Percentiles rank a stretch among this genome's conserved stretches.
These are phyloP conservation scores for Rhodophaea formosa DNA, from an alignment of 2,888 invertebrate species.

Conservation along the genomic window DNA sequence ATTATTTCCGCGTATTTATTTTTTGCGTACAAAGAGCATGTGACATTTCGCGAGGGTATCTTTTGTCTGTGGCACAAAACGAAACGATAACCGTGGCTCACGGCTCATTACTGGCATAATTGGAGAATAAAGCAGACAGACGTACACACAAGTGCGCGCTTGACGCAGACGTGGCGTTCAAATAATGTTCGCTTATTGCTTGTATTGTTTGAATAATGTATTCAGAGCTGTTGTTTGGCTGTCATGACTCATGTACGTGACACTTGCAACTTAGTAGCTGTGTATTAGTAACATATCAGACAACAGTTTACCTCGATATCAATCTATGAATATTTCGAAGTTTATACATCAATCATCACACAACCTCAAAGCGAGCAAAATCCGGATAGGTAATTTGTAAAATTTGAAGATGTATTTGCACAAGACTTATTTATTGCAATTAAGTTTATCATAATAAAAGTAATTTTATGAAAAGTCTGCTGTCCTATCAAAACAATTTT, in stretches of 20 bases:
- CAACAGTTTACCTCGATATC: no score
- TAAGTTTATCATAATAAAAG: no score
- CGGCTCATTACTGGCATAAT: constrained; percentile 2
- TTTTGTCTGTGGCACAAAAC: constrained; percentile 8
- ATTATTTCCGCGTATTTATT: constrained; percentile 1
- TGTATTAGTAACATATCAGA: no score
- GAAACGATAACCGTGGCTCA: constrained; percentile 1
- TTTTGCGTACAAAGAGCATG: not conserved
- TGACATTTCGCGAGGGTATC: constrained; percentile 1
- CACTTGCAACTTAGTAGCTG: no score
- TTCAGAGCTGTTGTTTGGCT: constrained; percentile 2
- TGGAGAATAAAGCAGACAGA: constrained; percentile 8
- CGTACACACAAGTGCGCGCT: not conserved
- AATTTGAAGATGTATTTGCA: no score
- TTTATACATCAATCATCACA: no score
- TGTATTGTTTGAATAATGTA: constrained; percentile 2
- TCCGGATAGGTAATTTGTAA: no score
- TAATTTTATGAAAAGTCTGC: no score
- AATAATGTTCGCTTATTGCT: constrained; percentile 5
- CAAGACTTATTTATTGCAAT: no score
- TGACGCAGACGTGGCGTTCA: not conserved
- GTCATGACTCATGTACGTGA: not conserved
- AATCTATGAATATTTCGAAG: no score
- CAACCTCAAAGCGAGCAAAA: no score
- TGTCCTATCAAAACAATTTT: no score